These are phyloP conservation scores for Cebus imitator DNA, from an alignment of 2,113 vertebrate species.

Conservation along the genomic window DNA sequence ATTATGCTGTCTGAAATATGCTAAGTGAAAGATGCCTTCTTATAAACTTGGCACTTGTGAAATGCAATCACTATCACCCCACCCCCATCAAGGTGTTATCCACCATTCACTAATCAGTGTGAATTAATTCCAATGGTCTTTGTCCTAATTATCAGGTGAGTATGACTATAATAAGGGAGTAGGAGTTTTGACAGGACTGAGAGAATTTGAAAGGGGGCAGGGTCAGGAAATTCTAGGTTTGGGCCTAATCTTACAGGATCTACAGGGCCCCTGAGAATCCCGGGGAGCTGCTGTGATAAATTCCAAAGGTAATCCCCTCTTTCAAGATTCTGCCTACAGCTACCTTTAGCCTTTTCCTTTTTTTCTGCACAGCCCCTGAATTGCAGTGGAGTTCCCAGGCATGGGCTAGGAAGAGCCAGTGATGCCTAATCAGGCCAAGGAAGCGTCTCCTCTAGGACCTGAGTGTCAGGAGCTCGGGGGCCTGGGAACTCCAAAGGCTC, in stretches of 20 bases:
- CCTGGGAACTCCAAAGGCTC: neutral
- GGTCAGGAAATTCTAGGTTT: neutral
- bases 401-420: neutral
- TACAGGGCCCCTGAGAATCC: neutral
- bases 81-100: neutral
- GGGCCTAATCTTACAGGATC: neutral
- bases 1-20: neutral
- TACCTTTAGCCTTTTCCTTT: neutral
- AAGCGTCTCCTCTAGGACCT: neutral
- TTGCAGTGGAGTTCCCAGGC: neutral
- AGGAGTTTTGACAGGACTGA: neutral
- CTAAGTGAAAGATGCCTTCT: neutral
- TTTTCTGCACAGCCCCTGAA: neutral
- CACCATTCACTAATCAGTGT: neutral
- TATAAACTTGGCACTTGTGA: neutral
- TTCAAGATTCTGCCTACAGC: neutral
- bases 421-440: accelerated
- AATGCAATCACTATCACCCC: neutral
- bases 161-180: neutral
- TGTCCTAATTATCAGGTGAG: neutral
- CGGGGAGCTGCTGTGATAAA: neutral
- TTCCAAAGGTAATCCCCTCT: neutral
- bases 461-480: neutral
- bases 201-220: neutral
- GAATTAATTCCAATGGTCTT: neutral